phyloP scores from a whole-genome alignment of 2,113 vertebrate species.

The Prietella phreatophila region DNA sequence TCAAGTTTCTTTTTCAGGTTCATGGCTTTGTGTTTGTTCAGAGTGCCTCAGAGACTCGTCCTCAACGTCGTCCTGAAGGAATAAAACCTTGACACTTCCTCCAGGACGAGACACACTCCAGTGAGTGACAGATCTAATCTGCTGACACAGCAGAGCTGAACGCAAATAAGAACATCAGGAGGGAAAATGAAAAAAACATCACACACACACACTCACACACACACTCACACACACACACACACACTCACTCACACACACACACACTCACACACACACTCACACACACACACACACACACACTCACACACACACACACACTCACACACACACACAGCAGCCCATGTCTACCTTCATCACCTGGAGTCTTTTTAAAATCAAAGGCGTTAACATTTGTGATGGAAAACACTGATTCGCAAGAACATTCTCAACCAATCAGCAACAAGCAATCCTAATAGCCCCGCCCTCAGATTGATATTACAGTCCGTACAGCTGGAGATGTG shows the following conservation, averaged over 20 bases:
- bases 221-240: not conserved
- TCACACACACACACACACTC: not conserved
- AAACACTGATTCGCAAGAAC: not conserved
- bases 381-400: not conserved
- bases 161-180: not conserved
- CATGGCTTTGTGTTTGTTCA: not conserved
- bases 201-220: not conserved
- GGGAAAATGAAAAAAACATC: not conserved
- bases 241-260: not conserved
- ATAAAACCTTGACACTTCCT: not conserved
- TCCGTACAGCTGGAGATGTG: not conserved
- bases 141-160: not conserved
- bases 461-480: not conserved
- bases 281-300: not conserved
- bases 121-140: conserved; percentile 9
- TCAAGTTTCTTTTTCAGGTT: not conserved
- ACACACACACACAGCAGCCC: not conserved
- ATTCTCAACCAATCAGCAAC: not conserved
- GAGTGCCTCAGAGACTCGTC: not conserved
- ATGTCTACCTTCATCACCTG: not conserved
- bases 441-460: not conserved
- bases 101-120: not conserved
- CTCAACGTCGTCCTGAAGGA: not conserved
- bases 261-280: too few species aligned
- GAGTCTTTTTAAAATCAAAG: too few species aligned